A percentile compares a stretch with the other conserved stretches of the same genome.
These are phyloP conservation scores for Bothrops jararaca DNA, from an alignment of 2,113 vertebrate species.

Conservation along the genomic window DNA sequence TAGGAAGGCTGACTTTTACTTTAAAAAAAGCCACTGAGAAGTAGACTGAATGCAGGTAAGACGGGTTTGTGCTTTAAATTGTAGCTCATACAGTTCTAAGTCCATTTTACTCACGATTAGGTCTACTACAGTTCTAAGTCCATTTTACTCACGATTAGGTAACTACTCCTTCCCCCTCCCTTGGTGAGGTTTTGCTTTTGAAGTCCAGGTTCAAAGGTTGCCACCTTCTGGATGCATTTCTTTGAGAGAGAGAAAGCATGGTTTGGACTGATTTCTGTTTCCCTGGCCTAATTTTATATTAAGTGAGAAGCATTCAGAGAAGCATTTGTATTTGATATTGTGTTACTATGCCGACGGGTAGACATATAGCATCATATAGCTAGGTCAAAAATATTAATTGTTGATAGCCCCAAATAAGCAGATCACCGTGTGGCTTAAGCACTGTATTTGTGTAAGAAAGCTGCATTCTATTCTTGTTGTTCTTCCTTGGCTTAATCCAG, in stretches of 20 bases:
- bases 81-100: not conserved
- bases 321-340: not conserved
- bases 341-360: not conserved
- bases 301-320: not conserved
- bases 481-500: not conserved
- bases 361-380: not conserved
- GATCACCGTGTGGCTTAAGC: not conserved
- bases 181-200: not conserved
- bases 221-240: constrained; percentile 40
- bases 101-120: not conserved
- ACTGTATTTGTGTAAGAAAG: not conserved
- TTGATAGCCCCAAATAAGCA: not conserved
- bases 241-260: not conserved
- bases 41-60: too few relatives aligned
- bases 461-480: not conserved
- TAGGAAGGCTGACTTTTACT: not conserved
- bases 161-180: not conserved
- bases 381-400: not conserved
- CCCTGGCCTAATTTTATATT: not conserved
- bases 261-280: not conserved
- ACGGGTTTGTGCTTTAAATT: not conserved
- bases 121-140: not conserved
- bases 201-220: constrained; percentile 8
- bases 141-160: not conserved
- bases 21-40: not conserved